Base-by-base conservation (phyloP, 2,797 vertebrate genomes). In the Coluber constrictor region DNA sequence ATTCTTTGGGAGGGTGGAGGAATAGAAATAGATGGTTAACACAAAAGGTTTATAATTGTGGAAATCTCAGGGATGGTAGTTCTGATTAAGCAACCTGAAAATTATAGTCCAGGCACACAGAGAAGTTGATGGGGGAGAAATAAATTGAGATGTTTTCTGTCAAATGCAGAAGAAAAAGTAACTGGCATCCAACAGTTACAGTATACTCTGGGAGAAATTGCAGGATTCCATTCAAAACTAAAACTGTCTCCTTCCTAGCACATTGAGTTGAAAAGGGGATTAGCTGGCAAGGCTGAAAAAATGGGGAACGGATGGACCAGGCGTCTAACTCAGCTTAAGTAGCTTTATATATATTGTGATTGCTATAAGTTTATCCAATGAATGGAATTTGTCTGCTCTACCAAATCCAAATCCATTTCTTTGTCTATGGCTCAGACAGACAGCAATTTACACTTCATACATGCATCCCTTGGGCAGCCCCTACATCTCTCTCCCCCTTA, bases 31-130 rank as follows among this genome's bases (percentile, higher is more conserved):
- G 92, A 47, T 47, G 29, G 47, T 18, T 3, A n/a, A 55, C n/a
- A 47, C 87, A 83, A 90, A 11, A 47, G 91, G 55, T 74, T 95
- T 95, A 90, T 94, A 92, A 91, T 61, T 88, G 83, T 79, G 90
- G 93, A 66, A 74, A 70, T 55, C 60, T 59, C 56, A 15, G 83
- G 83, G 79, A 27, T 66, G 43, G 88, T 23, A 87, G 54, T 54
- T 54, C 74, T 89, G 57, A 86, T 92, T 66, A 92, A 90, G 47
- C 91, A 61, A 83, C 56, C 89, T 90, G 91, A 89, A 90, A 79
- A 92, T 54, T 87, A 87, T 86, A 87, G 57, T 86, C 55, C 55
- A 90, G 25, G 20, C 11, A 18, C 51, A 90, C 61, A 13, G 15
- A 74, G 83, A 25, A 12, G 9, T 23, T 16, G 87, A n/a, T 47